Conservation (phyloP, 2,888 invertebrate genomes). For the Chrysina gloriosa region DNA sequence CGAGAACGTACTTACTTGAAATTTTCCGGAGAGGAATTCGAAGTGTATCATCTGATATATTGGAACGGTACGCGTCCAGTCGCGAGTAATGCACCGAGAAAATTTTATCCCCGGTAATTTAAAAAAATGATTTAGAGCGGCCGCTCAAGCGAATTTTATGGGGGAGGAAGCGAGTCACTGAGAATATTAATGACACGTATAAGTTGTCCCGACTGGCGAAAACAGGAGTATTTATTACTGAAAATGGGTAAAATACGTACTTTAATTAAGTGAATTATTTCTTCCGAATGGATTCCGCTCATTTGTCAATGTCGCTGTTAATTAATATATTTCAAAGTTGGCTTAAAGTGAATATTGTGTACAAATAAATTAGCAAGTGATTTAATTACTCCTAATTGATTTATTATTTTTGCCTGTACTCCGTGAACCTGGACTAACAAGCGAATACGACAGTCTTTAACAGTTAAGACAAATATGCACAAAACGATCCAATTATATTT, state of each 20-base stretch:
- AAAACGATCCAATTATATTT: not conserved
- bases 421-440: not conserved
- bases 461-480: not conserved
- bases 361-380: slow-evolving; percentile 33
- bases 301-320: slow-evolving; percentile 42
- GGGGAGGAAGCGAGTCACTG: slow-evolving; percentile 43
- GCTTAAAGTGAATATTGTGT: slow-evolving; percentile 33
- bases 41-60: slow-evolving; percentile 26
- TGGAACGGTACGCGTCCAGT: slow-evolving; percentile 22
- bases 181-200: slow-evolving; percentile 50
- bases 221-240: slow-evolving; percentile 48
- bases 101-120: slow-evolving; percentile 36
- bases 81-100: slow-evolving; percentile 30
- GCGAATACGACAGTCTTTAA: not conserved
- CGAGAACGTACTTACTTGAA: not conserved
- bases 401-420: slow-evolving; percentile 21
- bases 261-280: slow-evolving; percentile 49
- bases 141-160: slow-evolving; percentile 46
- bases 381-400: slow-evolving; percentile 35
- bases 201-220: slow-evolving; percentile 47
- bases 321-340: slow-evolving; percentile 41
- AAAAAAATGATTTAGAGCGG: slow-evolving; percentile 42
- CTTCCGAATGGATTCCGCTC: slow-evolving; percentile 32
- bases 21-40: slow-evolving; percentile 15
- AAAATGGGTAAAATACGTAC: slow-evolving; percentile 49